Percentiles rank a stretch among this genome's conserved stretches.
phyloP scores from a whole-genome alignment of 2,888 invertebrate genomes.

The Pecten maximus region DNA sequence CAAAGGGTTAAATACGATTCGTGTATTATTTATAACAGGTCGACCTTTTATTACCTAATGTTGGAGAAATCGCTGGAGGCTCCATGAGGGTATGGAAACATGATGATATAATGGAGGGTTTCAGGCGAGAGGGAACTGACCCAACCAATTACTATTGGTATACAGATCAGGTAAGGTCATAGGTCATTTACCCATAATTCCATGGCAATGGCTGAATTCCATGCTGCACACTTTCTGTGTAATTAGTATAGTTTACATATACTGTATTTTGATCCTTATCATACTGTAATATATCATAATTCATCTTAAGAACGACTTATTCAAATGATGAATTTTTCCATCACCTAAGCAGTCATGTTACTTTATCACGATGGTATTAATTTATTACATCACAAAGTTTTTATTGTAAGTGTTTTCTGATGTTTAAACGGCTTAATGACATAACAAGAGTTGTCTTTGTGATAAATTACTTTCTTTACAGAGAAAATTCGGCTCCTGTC shows the following conservation, averaged over 20 bases:
- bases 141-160: slow-evolving; percentile 99
- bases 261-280: too few relatives aligned
- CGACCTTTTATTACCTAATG: slow-evolving; percentile 97
- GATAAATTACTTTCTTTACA: slow-evolving; percentile 82
- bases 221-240: too few relatives aligned
- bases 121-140: slow-evolving; percentile 94
- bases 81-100: slow-evolving; percentile 98
- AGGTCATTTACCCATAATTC: too few relatives aligned
- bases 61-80: slow-evolving; percentile 98
- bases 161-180: slow-evolving; percentile 89
- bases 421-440: too few relatives aligned
- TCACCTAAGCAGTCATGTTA: not conserved
- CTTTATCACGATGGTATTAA: too few relatives aligned
- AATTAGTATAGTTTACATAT: too few relatives aligned
- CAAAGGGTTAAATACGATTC: not conserved
- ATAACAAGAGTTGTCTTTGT: too few relatives aligned
- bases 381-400: too few relatives aligned
- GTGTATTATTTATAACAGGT: slow-evolving; percentile 84
- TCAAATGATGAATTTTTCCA: too few relatives aligned
- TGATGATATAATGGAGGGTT: slow-evolving; percentile 92
- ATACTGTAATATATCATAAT: too few relatives aligned
- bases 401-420: not conserved
- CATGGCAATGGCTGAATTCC: too few relatives aligned
- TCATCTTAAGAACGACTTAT: too few relatives aligned
- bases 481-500: slow-evolving; percentile 95